Base-by-base conservation (phyloP, 2,888 invertebrate species). In the Dryocosmus kuriphilus region DNA sequence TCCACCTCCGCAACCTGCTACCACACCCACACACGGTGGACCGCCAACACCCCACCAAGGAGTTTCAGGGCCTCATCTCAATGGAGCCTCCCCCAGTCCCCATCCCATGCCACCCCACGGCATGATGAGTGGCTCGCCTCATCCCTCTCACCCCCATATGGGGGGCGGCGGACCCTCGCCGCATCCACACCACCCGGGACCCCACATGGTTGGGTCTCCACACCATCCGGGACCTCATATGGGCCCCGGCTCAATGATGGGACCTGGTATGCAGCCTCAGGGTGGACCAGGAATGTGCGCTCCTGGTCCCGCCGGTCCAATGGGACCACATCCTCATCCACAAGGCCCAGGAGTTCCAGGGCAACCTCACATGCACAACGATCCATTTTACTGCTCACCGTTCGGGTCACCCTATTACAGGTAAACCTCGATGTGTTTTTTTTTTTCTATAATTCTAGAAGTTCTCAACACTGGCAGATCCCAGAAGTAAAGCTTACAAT, bases 371-470 rank as follows among this genome's bases (percentile, higher is more conserved):
- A 90, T 93, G 86, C 93, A 93, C 88, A 92, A 92, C 84, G 94
- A 94, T 85, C 93, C 93, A 0, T 94, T 94, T 89, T 94, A 94
- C 90, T 94, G 93, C 84, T 93, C 94, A 65, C 94, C 94, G 2
- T 94, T 94, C 82, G 93, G 93, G 76, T 92, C 92, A 77, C 93
- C 93, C 22, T 94, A 94, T 87, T 93, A 93, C 92, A 94, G 94
- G 94, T 94, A 91, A 92, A 11, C 27, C 27, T 27, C 27, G 14
- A 24, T 22, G 1, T 60, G 60, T 1, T 55, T 27, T 16, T 27
- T 19, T 22, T 60, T 27, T 27, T 14, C 0, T 22, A 27, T 11
- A 57, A 1, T 60, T 22, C 22, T 22, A 9, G 7, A 22, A 55
- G 41, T 41, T 41, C 16, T 41, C 16, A 41, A 41, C 41, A 41